phyloP scores from a whole-genome alignment of 2,888 invertebrate genomes.

The Nemapogon koenigi region DNA sequence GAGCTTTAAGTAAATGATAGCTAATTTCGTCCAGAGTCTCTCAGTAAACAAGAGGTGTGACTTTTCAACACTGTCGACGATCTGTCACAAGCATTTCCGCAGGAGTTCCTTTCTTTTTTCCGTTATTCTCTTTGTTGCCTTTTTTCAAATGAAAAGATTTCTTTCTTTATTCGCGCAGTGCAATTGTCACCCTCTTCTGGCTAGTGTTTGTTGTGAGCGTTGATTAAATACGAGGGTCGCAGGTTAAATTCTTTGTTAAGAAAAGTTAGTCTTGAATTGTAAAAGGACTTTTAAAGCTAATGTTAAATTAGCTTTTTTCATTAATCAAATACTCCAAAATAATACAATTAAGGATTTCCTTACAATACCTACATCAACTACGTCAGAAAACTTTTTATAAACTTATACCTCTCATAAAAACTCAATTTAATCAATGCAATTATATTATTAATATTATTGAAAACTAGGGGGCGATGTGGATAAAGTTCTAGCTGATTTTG shows the following conservation, averaged over 20 bases:
- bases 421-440: too few species aligned
- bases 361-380: too few species aligned
- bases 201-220: slow-evolving; percentile 49
- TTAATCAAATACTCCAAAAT: too few species aligned
- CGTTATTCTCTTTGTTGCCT: slow-evolving; percentile 54
- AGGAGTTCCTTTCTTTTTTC: slow-evolving; percentile 36
- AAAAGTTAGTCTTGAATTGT: slow-evolving; percentile 17
- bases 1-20: slow-evolving; percentile 62
- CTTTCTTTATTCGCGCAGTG: slow-evolving; percentile 47
- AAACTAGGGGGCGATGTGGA: too few species aligned
- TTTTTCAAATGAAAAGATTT: slow-evolving; percentile 47
- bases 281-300: background rate
- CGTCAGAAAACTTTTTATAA: too few species aligned
- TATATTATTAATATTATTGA: too few species aligned
- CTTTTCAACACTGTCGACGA: slow-evolving; percentile 58
- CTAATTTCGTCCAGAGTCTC: slow-evolving; percentile 41
- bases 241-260: slow-evolving; percentile 37
- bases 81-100: slow-evolving; percentile 62
- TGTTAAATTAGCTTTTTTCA: too few species aligned
- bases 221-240: slow-evolving; percentile 57
- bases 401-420: too few species aligned
- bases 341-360: too few species aligned
- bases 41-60: slow-evolving; percentile 63
- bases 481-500: too few species aligned
- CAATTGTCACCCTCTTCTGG: slow-evolving; percentile 52